Percentiles rank a stretch among this genome's conserved stretches.
Evolutionary conservation across 1,140 invertebrate genomes (phyloP).

Genomic region (Lucilia cuprina): DNA sequence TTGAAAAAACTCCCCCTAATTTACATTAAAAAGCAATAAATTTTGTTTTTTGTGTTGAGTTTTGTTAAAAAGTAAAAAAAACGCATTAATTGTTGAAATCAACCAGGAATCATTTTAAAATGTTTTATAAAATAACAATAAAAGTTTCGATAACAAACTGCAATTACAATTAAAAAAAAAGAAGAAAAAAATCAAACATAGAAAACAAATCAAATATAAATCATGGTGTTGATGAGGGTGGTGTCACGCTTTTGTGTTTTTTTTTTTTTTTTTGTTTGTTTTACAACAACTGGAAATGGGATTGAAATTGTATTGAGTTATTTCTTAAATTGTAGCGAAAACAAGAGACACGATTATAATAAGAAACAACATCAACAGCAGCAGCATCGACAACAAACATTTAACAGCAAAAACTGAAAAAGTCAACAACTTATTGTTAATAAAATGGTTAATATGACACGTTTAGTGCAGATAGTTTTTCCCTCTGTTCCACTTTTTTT

Average conservation of each 20-base stretch:
- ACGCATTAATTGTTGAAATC: not conserved
- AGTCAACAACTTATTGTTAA: slow-evolving; percentile 1
- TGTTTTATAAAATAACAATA: not conserved
- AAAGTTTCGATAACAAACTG: not conserved
- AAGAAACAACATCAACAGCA: not conserved
- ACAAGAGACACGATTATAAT: not conserved
- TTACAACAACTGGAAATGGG: not conserved
- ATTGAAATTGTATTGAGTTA: not conserved
- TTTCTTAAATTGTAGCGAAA: not conserved
- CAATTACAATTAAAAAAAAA: not conserved
- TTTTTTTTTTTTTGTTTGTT: not conserved
- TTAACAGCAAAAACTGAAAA: not conserved
- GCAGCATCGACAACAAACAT: not conserved
- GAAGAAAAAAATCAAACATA: not conserved
- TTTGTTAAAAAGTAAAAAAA: not conserved
- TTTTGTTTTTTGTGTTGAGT: not conserved
- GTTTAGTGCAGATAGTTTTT: not conserved
- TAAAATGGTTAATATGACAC: slow-evolving; percentile 25
- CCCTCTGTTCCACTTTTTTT: not conserved
- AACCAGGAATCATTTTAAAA: not conserved
- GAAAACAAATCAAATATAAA: not conserved
- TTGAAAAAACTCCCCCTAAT: not conserved
- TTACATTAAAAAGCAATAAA: not conserved
- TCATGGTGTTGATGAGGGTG: slow-evolving; percentile 32
- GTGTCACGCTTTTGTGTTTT: slow-evolving; percentile 33